Evolutionary conservation across 2,797 vertebrate species (phyloP).

Genomic region (Threskiornis aethiopicus): DNA sequence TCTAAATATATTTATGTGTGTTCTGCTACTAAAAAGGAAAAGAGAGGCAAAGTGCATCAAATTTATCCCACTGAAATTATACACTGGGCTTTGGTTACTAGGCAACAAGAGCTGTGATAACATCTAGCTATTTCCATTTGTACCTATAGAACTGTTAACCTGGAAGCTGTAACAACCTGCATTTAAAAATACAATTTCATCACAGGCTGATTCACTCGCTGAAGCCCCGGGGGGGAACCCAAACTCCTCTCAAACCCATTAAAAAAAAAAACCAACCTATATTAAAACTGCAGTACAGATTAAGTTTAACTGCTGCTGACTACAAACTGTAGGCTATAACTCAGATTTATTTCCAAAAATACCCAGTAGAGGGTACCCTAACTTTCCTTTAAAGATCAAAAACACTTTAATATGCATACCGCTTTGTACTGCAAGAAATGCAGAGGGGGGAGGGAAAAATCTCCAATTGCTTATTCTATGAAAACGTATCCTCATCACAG

Average conservation of each 20-base stretch:
- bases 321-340: not conserved
- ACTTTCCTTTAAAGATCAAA: not conserved
- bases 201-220: not conserved
- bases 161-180: not conserved
- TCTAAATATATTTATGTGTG: not conserved
- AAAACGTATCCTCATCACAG: not conserved
- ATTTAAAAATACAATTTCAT: not conserved
- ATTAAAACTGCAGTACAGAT: not conserved
- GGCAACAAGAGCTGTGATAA: slow-evolving; percentile 27
- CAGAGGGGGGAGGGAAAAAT: not conserved
- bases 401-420: not conserved
- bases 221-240: not conserved
- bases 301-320: not conserved
- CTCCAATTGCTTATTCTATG: not conserved
- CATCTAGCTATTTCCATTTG: not conserved
- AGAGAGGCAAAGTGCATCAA: not conserved
- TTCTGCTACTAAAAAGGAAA: not conserved
- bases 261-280: not conserved
- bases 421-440: not conserved
- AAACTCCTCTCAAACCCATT: not conserved
- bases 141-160: not conserved
- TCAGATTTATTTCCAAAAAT: not conserved
- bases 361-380: slow-evolving; percentile 49
- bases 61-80: not conserved
- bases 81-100: slow-evolving; percentile 17